Base-by-base conservation (phyloP, 2,797 vertebrate genomes). In the Tokudaia tokunoshimensis region DNA sequence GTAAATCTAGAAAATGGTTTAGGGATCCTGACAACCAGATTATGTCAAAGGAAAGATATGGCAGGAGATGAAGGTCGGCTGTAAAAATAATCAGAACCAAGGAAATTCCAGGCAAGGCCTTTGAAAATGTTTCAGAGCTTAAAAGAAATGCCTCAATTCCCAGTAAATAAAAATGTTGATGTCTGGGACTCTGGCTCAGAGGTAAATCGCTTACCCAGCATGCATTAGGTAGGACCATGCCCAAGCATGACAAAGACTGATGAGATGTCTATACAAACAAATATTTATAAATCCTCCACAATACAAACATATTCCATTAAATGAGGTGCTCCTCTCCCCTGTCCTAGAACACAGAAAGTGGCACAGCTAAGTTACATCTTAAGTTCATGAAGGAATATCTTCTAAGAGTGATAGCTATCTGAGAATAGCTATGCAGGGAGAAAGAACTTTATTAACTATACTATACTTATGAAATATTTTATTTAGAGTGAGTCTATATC, bases 11-110 rank as follows among this genome's bases (percentile, higher is more conserved):
- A 67, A 89, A 96, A 76, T 31, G n/a, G 44, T 87, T 87, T 92
- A 89, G 24, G 74, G 50, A 89, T 52, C 26, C 41, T 92, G 55
- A 84, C 47, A 84, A 89, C 8, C 11, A 59, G 57, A 89, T 92
- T 70, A 52, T 65, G 84, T n/a, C 37, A 57, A 78, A 87, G 8
- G 75, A 57, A 96, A 90, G 75, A 82, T 92, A 37, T 44, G 63
- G 41, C 14, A 63, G 83, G 55, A 24, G 34, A 52, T 92, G 85
- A 94, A 89, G 74, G 65, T 76, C 19, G 4, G 37, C 92, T 88
- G 72, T 91, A 89, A 94, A 94, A 94, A 87, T 85, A 86, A 82
- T 94, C 87, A 90, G 76, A 91, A 63, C 59, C 81, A 79, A 95
- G 91, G 85, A 95, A 94, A 91, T 96, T 95, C 76, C 50, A 95